Evolutionary conservation across 2,888 invertebrate genomes (phyloP), one percentile per base, ranked within the genome.

Genomic region (Cheilosia urbana): DNA sequence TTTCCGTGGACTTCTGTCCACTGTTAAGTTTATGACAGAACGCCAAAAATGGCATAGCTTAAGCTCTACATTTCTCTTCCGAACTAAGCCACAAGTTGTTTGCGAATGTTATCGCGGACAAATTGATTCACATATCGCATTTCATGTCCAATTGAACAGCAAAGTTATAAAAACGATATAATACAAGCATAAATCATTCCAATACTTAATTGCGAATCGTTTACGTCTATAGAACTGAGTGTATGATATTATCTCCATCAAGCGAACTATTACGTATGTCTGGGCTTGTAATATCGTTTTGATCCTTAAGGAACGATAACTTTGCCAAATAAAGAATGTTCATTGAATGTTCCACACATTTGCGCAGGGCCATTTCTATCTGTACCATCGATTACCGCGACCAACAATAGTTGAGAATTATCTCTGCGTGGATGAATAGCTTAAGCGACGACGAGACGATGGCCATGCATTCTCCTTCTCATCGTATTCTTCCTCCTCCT

Each of bases 291-390:
- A 62, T 45, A 62, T 62, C 45, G 17, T 45, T 45, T 37, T 42
- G 60, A 60, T 60, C 24, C 60, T 27, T 42, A 21, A 60, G 42
- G 11, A 47, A n/a, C 49, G 49, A 49, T 49, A 63, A 49, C 15
- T 49, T 47, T 17, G 63, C 63, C 63, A 34, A 63, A 63, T 63
- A 63, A 63, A 63, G 63, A 63, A 63, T 63, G 40, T 60, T 60
- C 49, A 63, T 63, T 63, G 49, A 49, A 63, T 63, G 4, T 13
- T 34, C 47, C 49, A 63, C 49, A 63, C 47, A 37, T 51, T 21
- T 15, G 49, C 62, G 27, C 42, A 62, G 62, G 27, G 49, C 15
- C 21, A 63, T 49, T 63, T 63, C 49, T 63, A 45, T 45, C 45
- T 45, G n/a, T 42, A 42, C 17, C 62, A 45, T n/a, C 17, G 45